Base-by-base conservation (phyloP, 2,888 invertebrate genomes). In the Apomyelois bistriatella region DNA sequence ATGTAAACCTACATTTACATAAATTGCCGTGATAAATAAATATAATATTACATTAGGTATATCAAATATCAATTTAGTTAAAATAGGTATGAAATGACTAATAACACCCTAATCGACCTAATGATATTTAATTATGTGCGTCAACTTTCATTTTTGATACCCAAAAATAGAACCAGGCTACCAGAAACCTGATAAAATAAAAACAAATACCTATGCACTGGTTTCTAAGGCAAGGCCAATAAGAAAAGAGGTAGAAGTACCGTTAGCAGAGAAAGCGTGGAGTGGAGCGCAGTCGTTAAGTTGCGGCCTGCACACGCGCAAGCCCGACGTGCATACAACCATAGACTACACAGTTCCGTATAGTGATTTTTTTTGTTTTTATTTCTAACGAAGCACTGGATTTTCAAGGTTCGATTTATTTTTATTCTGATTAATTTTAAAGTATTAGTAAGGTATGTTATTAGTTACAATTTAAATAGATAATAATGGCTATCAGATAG, bases 231-330 rank as follows among this genome's bases (percentile, higher is more conserved):
- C 67, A 60, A 54, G 55, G 53, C 48, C 55, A 37, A 30, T 55
- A 61, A 61, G 58, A 65, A 66, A 67, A 70, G 65, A 61, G 54
- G 61, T 68, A 61, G 64, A 65, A 65, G 60, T 82, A 80, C 87
- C 85, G 87, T 87, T 87, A 83, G 57, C 57, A 74, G 86, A 80
- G 87, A 87, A 87, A 87, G 87, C 75, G 62, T 59, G 54, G 53
- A 54, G 62, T 59, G 54, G 53, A 54, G 60, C 60, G 57, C 61
- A 65, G 67, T 65, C 58, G 13, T 65, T 58, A 13, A 30, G 16
- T 36, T 43, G 36, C 17, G 43, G 22, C 43, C 43, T 8, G 52
- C 43, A 36, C 28, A 22, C 37, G 35, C 43, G 52, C 43, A 52
- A n/a, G 22, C 13, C 17, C 13, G 13, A 12, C 38, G 40, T 13